Base-by-base conservation (phyloP, 2,888 invertebrate species). In the Amiota minor region DNA sequence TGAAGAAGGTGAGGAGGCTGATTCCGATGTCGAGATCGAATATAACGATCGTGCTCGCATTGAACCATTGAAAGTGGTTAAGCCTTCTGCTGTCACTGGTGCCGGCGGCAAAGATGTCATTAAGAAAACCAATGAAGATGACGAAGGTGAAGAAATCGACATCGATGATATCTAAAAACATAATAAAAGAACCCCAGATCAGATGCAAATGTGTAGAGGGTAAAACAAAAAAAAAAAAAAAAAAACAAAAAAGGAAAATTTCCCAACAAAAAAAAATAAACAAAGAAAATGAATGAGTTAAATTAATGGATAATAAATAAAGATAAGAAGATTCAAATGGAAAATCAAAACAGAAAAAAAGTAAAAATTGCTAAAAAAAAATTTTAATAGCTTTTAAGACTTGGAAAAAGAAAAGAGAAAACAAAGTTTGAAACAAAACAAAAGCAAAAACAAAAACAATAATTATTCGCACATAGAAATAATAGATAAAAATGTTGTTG, bases 1-100 rank as follows among this genome's bases (percentile, higher is more conserved):
- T 45, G 95, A 86, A 10, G 86, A 87, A 11, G 81, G 87, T 50
- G 95, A 78, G n/a, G 87, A 84, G 23, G 82, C 84, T 11, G 89
- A 95, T 78, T 94, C 94, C 64, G 92, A 92, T 81, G 92, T 93
- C 74, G 91, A 91, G 92, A 97, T 97, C 90, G 96, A 96, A 89
- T 97, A 97, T 89, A 94, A 96, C 89, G 97, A 97, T 91, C 94
- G 97, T 88, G 96, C 95, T 70, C 93, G 93, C 86, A 93, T 93
- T 79, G 92, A 93, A 72, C 94, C 95, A 70, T 91, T 96, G 83
- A 94, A 95, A 89, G 93, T 93, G 71, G 92, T 91, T 49, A 92
- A 92, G 65, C 91, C 91, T 84, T 86, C 90, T 77, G 82, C 90
- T 78, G 88, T 86, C 80, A 90, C 89, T 61, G 78, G 79, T n/a